Base-by-base conservation (phyloP, 2,888 invertebrate genomes). In the Labia minor region DNA sequence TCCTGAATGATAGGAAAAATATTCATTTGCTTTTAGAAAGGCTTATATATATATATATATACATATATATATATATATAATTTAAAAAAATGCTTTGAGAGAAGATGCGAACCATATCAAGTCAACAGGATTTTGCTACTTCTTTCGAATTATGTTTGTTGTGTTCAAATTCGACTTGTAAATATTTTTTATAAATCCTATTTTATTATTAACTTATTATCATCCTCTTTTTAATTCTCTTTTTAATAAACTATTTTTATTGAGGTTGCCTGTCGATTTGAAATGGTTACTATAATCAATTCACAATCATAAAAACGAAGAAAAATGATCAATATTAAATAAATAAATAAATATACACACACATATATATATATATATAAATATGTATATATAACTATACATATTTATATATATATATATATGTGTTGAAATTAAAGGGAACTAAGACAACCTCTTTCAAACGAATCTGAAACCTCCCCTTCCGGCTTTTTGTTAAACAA, bases 401-500 rank as follows among this genome's bases (percentile, higher is more conserved):
- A 11, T 6, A 33, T 33, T 33, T 33, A 33, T 8, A n/a, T n/a
- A n/a, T n/a, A n/a, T n/a, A n/a, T n/a, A n/a, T n/a, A n/a, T n/a
- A n/a, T n/a, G n/a, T n/a, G n/a, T n/a, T n/a, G n/a, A 49, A 49
- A n/a, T 49, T 16, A 62, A 66, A 66, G 62, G 66, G 66, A 62
- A 62, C 62, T 37, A 49, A 37, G 63, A 62, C 66, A 62, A 37
- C 66, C 20, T 65, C 20, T 65, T 65, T 19, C 14, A 65, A 33
- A 37, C 37, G 65, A 19, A n/a, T 33, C 61, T 63, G 61, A 64
- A 66, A 49, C 49, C 49, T 49, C 49, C 49, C 49, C 49, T 70
- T 70, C 70, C 70, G 71, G 71, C 70, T 71, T 71, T 71, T 71
- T 71, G 71, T 71, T 71, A 71, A 71, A 71, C 70, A 71, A 71